Conservation (phyloP, 2,888 invertebrate genomes). For the Euplexia lucipara region DNA sequence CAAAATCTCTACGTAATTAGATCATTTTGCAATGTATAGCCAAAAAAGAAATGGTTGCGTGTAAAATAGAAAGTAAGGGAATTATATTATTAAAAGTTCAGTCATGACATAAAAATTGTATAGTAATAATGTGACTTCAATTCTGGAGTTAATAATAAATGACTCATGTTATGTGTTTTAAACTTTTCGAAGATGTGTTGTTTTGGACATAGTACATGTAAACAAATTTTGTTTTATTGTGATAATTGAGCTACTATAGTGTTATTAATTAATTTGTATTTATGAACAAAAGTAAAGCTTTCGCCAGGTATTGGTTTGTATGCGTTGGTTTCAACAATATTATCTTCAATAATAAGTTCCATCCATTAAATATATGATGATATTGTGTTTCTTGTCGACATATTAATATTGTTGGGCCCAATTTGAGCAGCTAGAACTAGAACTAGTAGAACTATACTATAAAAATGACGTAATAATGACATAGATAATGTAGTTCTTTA, state of each 20-base stretch:
- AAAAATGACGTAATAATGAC: slow-evolving; percentile 1
- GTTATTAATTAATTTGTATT: slow-evolving; percentile 59
- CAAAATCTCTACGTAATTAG: neutral
- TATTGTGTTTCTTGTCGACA: slow-evolving; percentile 4
- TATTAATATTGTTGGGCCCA: slow-evolving; percentile 16
- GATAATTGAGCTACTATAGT: slow-evolving; percentile 60
- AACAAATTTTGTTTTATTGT: slow-evolving; percentile 62
- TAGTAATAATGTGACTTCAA: neutral
- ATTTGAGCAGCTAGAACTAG: slow-evolving; percentile 1
- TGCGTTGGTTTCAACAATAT: slow-evolving; percentile 19
- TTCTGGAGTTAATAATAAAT: slow-evolving; percentile 2
- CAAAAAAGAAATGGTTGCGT: neutral
- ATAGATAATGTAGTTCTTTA: neutral
- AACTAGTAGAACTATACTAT: neutral
- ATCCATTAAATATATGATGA: neutral
- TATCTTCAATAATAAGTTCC: neutral
- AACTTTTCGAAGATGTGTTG: slow-evolving; percentile 10
- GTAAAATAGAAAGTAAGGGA: neutral
- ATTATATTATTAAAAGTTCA: neutral
- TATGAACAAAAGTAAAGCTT: slow-evolving; percentile 64
- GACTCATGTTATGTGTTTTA: slow-evolving; percentile 3
- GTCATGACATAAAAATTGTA: neutral
- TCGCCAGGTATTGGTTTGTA: neutral
- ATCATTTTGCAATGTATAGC: slow-evolving; percentile 3
- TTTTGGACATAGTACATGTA: slow-evolving; percentile 26